Evolutionary conservation across 2,113 vertebrate genomes (phyloP).

Genomic region (Lathamus discolor): DNA sequence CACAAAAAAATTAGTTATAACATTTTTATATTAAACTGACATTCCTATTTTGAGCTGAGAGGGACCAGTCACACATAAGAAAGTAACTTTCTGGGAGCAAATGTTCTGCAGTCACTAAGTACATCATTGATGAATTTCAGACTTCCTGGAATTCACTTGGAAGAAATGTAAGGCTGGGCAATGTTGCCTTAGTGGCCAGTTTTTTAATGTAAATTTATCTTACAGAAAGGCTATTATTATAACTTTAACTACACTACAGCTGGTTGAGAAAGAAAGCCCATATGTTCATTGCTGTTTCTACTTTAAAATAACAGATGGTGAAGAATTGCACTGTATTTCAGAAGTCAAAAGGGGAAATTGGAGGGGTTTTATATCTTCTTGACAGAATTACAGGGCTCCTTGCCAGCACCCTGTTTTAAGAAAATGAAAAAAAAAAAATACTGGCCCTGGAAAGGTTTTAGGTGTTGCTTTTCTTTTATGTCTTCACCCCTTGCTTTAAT

Average conservation of each 20-base stretch:
- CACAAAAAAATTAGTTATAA: neutral
- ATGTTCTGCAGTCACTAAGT: conserved; percentile 22
- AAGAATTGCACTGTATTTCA: conserved; percentile 77
- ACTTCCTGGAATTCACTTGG: conserved; percentile 51
- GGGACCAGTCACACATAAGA: neutral
- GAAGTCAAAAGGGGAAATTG: conserved; percentile 71
- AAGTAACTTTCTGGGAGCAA: neutral
- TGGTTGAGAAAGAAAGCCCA: conserved; percentile 80
- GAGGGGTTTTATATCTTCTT: conserved; percentile 47
- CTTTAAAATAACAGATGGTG: conserved; percentile 82
- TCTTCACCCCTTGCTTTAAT: neutral
- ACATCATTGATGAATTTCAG: conserved; percentile 33
- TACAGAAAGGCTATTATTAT: conserved; percentile 82
- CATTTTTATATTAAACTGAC: neutral
- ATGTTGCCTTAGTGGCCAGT: conserved; percentile 68
- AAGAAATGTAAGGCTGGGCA: conserved; percentile 44
- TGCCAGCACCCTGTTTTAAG: conserved; percentile 43
- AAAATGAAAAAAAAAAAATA: conserved; percentile 9
- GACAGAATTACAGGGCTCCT: conserved; percentile 48
- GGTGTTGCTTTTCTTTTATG: neutral
- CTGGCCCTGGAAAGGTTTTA: neutral
- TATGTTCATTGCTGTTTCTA: conserved; percentile 80
- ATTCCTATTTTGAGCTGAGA: neutral
- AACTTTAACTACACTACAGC: conserved; percentile 85
- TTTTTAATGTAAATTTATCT: conserved; percentile 83